Percentiles rank a stretch among this genome's conserved stretches.
Evolutionary conservation across 2,113 vertebrate genomes (phyloP).

Genomic region (Gracilinanus agilis): DNA sequence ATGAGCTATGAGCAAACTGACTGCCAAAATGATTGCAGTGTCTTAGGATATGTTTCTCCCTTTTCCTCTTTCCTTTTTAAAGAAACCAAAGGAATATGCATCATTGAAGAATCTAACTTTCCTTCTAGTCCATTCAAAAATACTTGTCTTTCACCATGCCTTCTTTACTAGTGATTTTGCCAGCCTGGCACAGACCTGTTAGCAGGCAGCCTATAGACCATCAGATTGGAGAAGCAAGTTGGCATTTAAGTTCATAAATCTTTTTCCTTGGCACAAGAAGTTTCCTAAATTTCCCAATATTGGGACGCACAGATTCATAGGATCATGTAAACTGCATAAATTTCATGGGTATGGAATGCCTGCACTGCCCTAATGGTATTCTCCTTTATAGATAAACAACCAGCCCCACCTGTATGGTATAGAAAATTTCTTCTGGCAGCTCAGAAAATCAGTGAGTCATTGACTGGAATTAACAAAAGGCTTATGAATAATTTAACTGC

Average conservation of each 20-base stretch:
- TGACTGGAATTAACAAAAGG: neutral
- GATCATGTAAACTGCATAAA: neutral
- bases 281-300: neutral
- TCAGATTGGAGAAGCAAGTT: neutral
- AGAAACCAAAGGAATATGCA: neutral
- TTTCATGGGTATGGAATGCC: neutral
- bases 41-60: neutral
- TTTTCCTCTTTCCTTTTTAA: neutral
- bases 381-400: neutral
- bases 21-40: neutral
- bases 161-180: neutral
- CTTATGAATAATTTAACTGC: neutral
- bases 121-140: neutral
- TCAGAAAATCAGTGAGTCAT: constrained; percentile 1
- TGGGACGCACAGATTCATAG: neutral
- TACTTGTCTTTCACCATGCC: neutral
- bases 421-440: neutral
- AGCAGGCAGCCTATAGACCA: neutral
- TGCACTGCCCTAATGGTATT: neutral
- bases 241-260: neutral
- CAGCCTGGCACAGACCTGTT: neutral
- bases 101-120: neutral
- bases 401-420: neutral
- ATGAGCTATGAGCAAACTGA: neutral
- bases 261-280: neutral